These are phyloP conservation scores for Plebejus melissa DNA, from an alignment of 2,888 invertebrate genomes.

Conservation along the genomic window DNA sequence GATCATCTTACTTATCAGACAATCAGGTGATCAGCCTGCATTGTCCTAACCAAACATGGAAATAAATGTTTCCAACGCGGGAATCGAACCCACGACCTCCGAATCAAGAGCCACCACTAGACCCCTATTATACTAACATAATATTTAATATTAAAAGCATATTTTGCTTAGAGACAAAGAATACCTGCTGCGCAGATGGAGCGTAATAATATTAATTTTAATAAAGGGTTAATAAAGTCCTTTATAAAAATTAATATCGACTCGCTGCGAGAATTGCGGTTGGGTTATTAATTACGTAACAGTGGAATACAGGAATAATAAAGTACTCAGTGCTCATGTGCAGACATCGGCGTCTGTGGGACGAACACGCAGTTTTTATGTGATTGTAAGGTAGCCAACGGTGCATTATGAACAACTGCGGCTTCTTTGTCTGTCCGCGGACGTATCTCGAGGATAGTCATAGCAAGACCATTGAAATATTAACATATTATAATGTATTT, in stretches of 20 bases:
- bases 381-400: not conserved
- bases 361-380: not conserved
- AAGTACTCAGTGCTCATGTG: not conserved
- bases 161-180: not conserved
- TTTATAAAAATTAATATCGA: conserved; percentile 9
- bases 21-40: too few species aligned
- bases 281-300: conserved; percentile 2
- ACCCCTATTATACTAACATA: not conserved
- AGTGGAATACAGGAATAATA: conserved; percentile 7
- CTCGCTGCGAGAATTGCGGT: not conserved
- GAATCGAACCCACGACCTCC: too few species aligned
- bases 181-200: not conserved
- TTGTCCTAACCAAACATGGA: too few species aligned
- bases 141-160: not conserved
- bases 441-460: too few species aligned
- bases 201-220: conserved; percentile 17
- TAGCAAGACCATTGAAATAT: too few species aligned
- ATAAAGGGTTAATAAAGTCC: not conserved
- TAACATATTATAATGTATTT: too few species aligned
- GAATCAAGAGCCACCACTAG: too few species aligned
- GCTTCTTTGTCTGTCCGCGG: too few species aligned
- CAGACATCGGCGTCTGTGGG: not conserved
- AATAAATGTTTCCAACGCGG: too few species aligned
- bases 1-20: too few species aligned
- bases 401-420: too few species aligned